Evolutionary conservation across 2,797 vertebrate genomes (phyloP).

Genomic region (Setipinna tenuifilis): DNA sequence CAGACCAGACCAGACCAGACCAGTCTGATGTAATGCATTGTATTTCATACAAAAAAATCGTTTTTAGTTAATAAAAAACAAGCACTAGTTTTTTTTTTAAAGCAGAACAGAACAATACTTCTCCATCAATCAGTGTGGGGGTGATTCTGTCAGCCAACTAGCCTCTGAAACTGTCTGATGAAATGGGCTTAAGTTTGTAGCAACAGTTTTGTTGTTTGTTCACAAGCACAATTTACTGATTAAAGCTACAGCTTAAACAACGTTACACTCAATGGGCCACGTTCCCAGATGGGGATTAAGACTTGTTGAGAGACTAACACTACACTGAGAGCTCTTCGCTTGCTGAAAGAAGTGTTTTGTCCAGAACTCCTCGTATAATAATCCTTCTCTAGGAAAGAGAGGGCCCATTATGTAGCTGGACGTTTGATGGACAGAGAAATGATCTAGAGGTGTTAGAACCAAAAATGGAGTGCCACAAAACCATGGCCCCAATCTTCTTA

Average conservation of each 20-base stretch:
- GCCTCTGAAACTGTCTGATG: neutral
- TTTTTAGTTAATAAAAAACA: neutral
- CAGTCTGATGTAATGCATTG: slow-evolving; percentile 10
- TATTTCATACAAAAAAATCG: neutral
- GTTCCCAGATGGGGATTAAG: slow-evolving; percentile 13
- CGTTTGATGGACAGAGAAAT: neutral
- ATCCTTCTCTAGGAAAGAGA: neutral
- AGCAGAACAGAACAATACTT: neutral
- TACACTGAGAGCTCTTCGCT: neutral
- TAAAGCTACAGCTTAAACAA: neutral
- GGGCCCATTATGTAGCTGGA: neutral
- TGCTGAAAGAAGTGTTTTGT: neutral
- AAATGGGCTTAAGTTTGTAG: neutral
- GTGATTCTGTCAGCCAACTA: neutral
- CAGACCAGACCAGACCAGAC: neutral
- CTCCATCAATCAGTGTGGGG: neutral
- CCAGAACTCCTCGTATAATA: neutral
- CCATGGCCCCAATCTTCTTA: neutral
- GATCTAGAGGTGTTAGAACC: neutral
- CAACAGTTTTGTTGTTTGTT: neutral
- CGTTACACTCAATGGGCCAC: neutral
- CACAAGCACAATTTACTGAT: slow-evolving; percentile 11
- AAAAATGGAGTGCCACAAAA: neutral
- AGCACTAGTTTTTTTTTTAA: neutral
- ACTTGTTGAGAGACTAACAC: neutral